phyloP scores from a whole-genome alignment of 2,113 vertebrate species.

The Gavia stellata region DNA sequence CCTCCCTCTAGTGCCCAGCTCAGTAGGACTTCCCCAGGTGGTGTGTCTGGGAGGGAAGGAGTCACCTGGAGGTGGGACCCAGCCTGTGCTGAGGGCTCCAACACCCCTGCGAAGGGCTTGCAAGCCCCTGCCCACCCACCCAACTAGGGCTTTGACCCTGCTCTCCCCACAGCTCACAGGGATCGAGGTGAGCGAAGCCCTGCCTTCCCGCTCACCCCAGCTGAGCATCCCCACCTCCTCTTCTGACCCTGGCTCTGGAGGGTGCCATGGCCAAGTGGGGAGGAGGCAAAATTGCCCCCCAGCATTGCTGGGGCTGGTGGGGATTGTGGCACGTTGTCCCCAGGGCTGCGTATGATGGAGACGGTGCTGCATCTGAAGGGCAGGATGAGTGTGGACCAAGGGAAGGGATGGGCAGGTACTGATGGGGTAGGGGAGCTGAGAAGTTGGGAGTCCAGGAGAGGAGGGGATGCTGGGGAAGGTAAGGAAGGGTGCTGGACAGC shows the following conservation, averaged over 20 bases:
- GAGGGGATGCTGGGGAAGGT: neutral
- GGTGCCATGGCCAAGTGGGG: neutral
- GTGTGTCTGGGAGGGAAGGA: neutral
- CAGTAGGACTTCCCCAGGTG: neutral
- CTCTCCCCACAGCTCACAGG: neutral
- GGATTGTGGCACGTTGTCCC: neutral
- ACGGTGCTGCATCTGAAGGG: neutral
- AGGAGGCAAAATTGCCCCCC: neutral
- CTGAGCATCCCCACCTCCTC: neutral
- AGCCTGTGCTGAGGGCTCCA: neutral
- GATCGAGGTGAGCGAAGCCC: fast-evolving
- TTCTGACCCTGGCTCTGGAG: neutral
- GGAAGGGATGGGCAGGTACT: neutral
- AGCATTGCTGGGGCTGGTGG: neutral
- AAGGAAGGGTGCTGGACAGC: neutral
- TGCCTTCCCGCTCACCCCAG: neutral
- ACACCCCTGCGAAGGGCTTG: neutral
- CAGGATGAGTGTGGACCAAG: neutral
- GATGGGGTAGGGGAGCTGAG: neutral
- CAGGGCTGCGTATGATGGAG: neutral
- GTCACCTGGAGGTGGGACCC: neutral
- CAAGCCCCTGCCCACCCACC: neutral
- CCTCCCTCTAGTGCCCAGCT: neutral
- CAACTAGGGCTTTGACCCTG: neutral
- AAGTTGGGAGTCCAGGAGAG: neutral